Evolutionary conservation across 2,888 invertebrate genomes (phyloP).

Genomic region (Nomada flava): DNA sequence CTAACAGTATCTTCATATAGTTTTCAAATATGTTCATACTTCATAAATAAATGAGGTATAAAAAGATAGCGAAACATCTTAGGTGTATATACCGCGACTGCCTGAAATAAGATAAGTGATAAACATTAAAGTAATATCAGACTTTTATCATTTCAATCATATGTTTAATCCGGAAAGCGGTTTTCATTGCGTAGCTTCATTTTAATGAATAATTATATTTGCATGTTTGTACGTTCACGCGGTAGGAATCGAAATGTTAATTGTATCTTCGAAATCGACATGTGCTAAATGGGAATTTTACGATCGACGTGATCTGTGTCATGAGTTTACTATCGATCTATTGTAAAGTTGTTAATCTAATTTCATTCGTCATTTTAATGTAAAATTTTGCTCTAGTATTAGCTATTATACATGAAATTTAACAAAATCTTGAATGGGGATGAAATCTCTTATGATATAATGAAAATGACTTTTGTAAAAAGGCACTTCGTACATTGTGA

Average conservation of each 20-base stretch:
- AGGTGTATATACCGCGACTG: conserved; percentile 50
- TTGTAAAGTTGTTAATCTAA: conserved; percentile 30
- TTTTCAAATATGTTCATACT: conserved; percentile 34
- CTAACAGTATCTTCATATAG: not conserved
- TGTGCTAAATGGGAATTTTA: conserved; percentile 13
- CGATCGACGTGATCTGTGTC: not conserved
- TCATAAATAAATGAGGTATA: conserved; percentile 9
- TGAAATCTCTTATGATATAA: conserved; percentile 18
- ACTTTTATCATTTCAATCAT: conserved; percentile 32
- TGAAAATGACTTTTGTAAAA: conserved; percentile 13
- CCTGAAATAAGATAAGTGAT: conserved; percentile 19
- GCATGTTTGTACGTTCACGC: conserved; percentile 22
- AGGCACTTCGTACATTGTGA: conserved; percentile 16
- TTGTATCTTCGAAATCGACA: conserved; percentile 4
- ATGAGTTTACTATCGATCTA: conserved; percentile 17
- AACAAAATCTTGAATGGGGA: conserved; percentile 29
- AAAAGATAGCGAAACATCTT: not conserved
- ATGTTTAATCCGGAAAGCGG: conserved; percentile 14
- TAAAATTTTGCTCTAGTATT: conserved; percentile 32
- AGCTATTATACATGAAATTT: conserved; percentile 29
- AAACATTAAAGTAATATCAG: conserved; percentile 24
- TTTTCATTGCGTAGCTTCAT: conserved; percentile 22
- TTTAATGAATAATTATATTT: conserved; percentile 33
- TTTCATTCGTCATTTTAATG: conserved; percentile 22
- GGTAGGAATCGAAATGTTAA: conserved; percentile 15